These are phyloP conservation scores for Rousettus madagascariensis DNA, from an alignment of 2,797 vertebrate genomes.

Conservation along the genomic window DNA sequence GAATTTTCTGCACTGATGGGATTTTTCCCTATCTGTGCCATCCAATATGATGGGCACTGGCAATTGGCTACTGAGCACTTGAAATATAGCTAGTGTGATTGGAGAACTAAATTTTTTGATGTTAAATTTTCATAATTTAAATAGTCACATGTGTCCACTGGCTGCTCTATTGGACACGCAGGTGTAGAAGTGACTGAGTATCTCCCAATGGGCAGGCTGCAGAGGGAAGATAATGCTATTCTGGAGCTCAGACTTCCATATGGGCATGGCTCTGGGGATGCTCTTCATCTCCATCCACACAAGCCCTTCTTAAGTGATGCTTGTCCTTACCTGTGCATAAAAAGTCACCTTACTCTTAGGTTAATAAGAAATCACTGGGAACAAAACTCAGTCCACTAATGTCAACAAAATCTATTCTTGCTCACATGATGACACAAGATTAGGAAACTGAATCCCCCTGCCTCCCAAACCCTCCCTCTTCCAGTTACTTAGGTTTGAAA, in stretches of 20 bases:
- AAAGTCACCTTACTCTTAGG: conserved; percentile 5
- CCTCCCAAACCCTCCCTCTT: not conserved
- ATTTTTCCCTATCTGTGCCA: not conserved
- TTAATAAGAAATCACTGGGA: not conserved
- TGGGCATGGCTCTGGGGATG: not conserved
- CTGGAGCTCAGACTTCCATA: not conserved
- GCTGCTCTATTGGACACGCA: not conserved
- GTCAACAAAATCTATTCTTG: conserved; percentile 30
- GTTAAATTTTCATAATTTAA: conserved; percentile 12
- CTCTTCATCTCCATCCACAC: not conserved
- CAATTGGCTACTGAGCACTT: not conserved
- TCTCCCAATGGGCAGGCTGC: not conserved
- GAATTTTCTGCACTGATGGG: not conserved
- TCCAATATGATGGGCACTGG: not conserved
- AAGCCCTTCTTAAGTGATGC: not conserved
- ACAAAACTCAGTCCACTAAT: not conserved
- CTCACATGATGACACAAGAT: conserved; percentile 6
- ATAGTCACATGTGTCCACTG: not conserved
- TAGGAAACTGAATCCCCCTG: not conserved
- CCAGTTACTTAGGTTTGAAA: not conserved
- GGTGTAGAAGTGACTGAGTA: not conserved
- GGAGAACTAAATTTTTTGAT: not conserved
- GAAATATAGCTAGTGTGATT: not conserved
- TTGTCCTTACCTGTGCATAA: not conserved
- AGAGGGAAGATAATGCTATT: not conserved